Evolutionary conservation across 2,797 vertebrate genomes (phyloP), one percentile per base, ranked within the genome.

Genomic region (Prionace glauca): DNA sequence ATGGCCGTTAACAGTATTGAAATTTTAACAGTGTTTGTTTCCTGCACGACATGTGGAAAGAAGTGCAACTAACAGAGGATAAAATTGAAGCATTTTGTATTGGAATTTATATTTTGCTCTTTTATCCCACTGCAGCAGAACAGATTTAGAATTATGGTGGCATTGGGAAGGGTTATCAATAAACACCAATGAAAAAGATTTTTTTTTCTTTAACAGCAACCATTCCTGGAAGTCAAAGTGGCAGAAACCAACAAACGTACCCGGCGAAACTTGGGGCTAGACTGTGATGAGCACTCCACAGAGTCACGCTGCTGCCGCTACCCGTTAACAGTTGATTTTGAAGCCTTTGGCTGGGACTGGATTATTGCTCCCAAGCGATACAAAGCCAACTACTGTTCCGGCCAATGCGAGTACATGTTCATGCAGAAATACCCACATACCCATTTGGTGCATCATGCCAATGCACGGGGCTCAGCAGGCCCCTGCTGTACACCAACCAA

Each of bases 351-450:
- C 96, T 99, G 99, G 99, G 99, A 99, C 98, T 99, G 99, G 99
- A 99, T 99, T 97, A 99, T 99, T 96, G 99, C 99, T 0, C 99
- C 99, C 96, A 99, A 99, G 97, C 98, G 99, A 95, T 99, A 99
- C 98, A 99, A 99, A 97, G 99, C 99, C 97, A 99, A 99, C 98
- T 99, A 99, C 97, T 99, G 99, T 97, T 99, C 99, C 4, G 99
- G 99, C 97, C 99, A 99, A 97, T 99, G 99, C 97, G 99, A 99
- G 97, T 99, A 99, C 97, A 99, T 99, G 99, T 99, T 99, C 97
- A 99, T 99, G 99, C 99, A 99, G 98, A 99, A 99, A 97, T 99
- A 99, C 96, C 99, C 99, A 0, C 99, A 99, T 97, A 99, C 99
- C 96, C 99, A 99, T 97, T 97, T 99, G 97, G 99, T 99, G 96